Percentiles rank a stretch among this genome's conserved stretches.
Conservation (phyloP, 2,797 vertebrate species). For the Alectoris magna region DNA sequence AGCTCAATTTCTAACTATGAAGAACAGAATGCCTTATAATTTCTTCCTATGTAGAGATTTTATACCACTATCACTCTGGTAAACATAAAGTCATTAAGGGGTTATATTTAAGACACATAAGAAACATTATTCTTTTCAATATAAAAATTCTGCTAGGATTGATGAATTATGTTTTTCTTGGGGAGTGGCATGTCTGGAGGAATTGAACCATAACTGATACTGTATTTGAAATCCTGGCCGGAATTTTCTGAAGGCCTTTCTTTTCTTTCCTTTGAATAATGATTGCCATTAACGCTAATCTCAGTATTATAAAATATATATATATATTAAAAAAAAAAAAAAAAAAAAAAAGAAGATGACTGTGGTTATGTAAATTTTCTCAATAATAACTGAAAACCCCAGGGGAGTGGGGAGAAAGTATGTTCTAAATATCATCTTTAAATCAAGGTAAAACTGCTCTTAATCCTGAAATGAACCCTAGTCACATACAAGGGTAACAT, state of each 20-base stretch:
- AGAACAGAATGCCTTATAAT: fast-evolving
- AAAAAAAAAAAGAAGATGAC: fast-evolving
- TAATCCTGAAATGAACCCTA: not conserved
- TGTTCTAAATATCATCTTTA: not conserved
- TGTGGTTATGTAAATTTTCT: not conserved
- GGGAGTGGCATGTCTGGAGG: too few species aligned
- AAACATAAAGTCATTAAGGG: not conserved
- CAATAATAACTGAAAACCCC: not conserved
- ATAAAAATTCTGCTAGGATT: not conserved
- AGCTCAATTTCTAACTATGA: not conserved
- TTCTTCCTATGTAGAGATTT: not conserved
- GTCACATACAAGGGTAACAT: not conserved
- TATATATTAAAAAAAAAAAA: not conserved
- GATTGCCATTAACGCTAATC: not conserved
- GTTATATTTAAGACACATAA: not conserved
- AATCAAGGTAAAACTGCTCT: not conserved
- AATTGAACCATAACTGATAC: not conserved
- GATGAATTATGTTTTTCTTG: not conserved
- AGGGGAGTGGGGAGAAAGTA: fast-evolving
- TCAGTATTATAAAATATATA: not conserved
- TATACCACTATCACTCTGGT: not conserved
- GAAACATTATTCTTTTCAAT: not conserved
- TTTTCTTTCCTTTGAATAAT: not conserved
- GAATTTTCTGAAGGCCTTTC: not conserved
- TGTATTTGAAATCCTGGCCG: not conserved